Evolutionary conservation across 2,113 vertebrate genomes (phyloP).

Genomic region (Egretta garzetta): DNA sequence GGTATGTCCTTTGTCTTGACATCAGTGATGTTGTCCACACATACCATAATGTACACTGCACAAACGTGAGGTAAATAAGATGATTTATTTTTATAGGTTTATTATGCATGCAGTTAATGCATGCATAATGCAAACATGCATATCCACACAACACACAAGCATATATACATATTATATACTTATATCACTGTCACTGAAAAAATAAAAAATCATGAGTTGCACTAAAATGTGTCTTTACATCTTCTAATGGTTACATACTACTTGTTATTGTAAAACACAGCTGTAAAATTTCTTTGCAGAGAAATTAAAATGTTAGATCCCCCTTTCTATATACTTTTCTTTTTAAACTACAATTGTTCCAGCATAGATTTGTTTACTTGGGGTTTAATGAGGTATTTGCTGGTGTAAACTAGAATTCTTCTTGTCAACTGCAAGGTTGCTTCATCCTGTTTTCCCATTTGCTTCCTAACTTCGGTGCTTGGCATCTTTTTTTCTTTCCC

Average conservation of each 20-base stretch:
- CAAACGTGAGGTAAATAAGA: background rate
- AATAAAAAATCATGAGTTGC: background rate
- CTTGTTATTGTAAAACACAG: background rate
- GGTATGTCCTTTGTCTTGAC: conserved; percentile 20
- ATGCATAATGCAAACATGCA: conserved; percentile 29
- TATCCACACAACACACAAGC: background rate
- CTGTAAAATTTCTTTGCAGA: conserved; percentile 8
- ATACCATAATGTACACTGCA: background rate
- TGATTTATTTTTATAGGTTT: conserved; percentile 22
- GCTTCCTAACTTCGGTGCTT: background rate
- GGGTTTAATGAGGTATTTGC: background rate
- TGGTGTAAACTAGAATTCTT: background rate
- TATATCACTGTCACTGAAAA: background rate
- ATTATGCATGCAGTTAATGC: conserved; percentile 40
- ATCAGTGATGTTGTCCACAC: background rate
- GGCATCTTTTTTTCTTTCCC: background rate
- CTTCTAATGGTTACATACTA: background rate
- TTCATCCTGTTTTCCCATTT: conserved; percentile 4
- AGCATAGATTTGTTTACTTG: background rate
- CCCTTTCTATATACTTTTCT: background rate
- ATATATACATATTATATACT: background rate
- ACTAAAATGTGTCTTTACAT: background rate
- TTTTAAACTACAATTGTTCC: background rate
- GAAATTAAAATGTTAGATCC: background rate
- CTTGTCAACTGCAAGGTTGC: background rate